Conservation (phyloP, 2,888 invertebrate genomes). For the Dermolepida albohirtum region DNA sequence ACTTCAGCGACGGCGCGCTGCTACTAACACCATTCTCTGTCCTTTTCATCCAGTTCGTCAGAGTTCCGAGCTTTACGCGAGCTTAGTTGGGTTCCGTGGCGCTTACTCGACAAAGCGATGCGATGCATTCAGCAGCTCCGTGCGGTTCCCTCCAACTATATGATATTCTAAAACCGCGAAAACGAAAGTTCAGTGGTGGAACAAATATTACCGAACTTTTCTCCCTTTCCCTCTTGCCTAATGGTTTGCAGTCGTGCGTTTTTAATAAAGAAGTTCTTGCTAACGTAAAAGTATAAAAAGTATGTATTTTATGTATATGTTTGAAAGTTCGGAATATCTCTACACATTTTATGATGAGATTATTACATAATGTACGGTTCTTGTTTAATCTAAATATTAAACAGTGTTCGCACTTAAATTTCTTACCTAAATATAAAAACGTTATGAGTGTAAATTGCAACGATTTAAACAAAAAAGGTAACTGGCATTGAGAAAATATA, state of each 20-base stretch:
- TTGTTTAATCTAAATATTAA: no score
- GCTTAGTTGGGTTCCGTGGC: conserved; percentile 52
- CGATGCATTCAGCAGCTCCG: conserved; percentile 31
- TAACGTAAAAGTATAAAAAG: conserved; percentile 23
- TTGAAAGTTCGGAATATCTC: no score
- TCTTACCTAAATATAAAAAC: no score
- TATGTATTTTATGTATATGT: conserved; percentile 22
- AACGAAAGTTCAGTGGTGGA: conserved; percentile 27
- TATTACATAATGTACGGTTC: no score
- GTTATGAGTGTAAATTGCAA: no score
- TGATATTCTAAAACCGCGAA: conserved; percentile 27
- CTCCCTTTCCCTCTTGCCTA: neutral
- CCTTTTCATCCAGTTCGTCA: conserved; percentile 47
- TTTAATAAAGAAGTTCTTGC: conserved; percentile 14
- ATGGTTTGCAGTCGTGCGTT: conserved; percentile 10
- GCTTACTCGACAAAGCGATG: conserved; percentile 40
- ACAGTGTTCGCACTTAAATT: no score
- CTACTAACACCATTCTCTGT: conserved; percentile 18
- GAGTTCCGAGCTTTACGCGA: conserved; percentile 53
- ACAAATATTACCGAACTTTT: conserved; percentile 8
- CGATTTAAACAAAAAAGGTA: no score
- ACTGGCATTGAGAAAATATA: no score
- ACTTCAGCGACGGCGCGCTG: conserved; percentile 58
- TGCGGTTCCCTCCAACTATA: conserved; percentile 15
- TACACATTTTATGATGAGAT: no score